Evolutionary conservation across 2,113 vertebrate species (phyloP).

Genomic region (Leucosticte australis): DNA sequence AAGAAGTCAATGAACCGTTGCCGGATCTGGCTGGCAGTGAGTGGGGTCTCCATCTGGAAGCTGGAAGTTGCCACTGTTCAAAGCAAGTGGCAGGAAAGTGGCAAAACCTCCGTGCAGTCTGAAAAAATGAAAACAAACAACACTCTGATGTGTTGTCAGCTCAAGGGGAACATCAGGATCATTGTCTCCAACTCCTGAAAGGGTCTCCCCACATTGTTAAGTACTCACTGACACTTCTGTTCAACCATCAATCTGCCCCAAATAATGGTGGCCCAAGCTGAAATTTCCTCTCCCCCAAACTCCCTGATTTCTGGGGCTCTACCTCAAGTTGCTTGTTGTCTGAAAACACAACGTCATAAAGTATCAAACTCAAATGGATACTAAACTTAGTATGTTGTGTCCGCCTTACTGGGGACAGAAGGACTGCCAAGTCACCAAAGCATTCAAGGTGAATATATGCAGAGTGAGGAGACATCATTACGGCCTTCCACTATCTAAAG

Average conservation of each 20-base stretch:
- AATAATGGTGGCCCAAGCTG: too few species aligned
- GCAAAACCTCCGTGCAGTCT: neutral
- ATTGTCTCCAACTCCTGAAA: neutral
- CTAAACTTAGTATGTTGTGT: accelerated
- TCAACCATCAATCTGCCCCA: neutral
- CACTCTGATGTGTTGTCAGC: accelerated
- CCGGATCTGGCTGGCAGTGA: slow-evolving; percentile 90
- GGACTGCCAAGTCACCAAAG: neutral
- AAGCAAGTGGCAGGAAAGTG: neutral
- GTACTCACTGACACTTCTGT: neutral
- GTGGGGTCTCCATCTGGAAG: slow-evolving; percentile 79
- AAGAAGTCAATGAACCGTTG: slow-evolving; percentile 95
- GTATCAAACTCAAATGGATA: neutral
- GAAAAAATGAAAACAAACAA: neutral
- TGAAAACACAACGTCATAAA: accelerated
- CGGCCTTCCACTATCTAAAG: accelerated
- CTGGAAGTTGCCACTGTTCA: neutral
- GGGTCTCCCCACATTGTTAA: neutral
- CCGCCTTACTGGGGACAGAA: neutral
- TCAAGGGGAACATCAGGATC: neutral
- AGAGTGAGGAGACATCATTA: neutral
- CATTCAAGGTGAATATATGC: neutral
- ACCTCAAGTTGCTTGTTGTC: neutral
- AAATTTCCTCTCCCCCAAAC: neutral
- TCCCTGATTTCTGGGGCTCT: neutral